Base-by-base conservation (phyloP, 2,797 vertebrate species). In the Hyperoplus lanceolatus region DNA sequence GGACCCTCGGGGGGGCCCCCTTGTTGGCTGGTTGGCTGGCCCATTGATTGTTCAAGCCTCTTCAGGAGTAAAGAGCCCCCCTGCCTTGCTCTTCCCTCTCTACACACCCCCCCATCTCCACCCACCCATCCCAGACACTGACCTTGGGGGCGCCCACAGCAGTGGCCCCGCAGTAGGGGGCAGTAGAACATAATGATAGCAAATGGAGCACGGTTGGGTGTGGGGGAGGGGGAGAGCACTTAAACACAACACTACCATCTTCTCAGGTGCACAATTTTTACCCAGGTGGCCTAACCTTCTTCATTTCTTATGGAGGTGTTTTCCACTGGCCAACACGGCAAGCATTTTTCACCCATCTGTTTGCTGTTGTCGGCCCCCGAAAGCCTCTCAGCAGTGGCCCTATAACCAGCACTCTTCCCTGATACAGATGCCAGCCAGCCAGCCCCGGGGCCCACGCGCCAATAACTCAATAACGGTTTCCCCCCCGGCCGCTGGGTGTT, bases 101-200 rank as follows among this genome's bases (percentile, higher is more conserved):
- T 3, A 29, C 29, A 29, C 29, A 29, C 29, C 29, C 29, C 43
- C 70, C 29, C 54, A 38, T 53, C 8, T 45, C 43, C 57, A 10
- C 61, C 57, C 55, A 14, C 55, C 10, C 53, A 42, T 16, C 78
- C 80, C 82, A 70, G 64, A 63, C 79, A 43, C 74, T 94, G 93
- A 94, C 94, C 91, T 90, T 77, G 73, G 81, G 91, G 91, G 83
- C 88, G 79, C 63, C 29, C 89, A 89, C 90, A 90, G 82, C 88
- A 86, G 50, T 73, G 63, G 82, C 84, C 87, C 80, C 92, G 2
- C 95, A 93, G 92, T 86, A 95, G 95, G 95, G 90, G 94, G 94
- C 94, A 94, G 93, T 90, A 93, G 90, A 74, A 92, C 92, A 94
- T 94, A 94, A 94, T 95, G 91, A 90, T 87, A 89, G 90, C 86